Evolutionary conservation across 2,888 invertebrate species (phyloP), one percentile per base, ranked within the genome.

Genomic region (Hirtodrosophila duncani): DNA sequence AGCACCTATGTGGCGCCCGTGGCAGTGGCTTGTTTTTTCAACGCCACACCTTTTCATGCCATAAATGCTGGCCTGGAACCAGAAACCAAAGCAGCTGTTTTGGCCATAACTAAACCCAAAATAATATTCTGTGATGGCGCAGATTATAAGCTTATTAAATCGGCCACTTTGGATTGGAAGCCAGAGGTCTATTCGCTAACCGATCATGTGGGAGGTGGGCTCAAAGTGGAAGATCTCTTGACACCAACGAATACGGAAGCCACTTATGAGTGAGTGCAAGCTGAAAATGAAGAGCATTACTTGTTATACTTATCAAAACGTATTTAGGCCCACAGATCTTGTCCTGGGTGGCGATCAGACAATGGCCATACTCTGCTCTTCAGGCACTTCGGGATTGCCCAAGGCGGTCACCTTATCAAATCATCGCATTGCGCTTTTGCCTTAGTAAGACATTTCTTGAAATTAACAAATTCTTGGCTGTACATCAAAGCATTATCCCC

Each of bases 361-460:
- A 1, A 38, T 68, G 13, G 65, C 61, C 3, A 81, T 83, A 36
- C 33, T 81, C 2, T 71, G 75, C 9, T 81, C 82, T 1, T 81
- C 81, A 0, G 83, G 83, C 3, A 74, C 82, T 9, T 80, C 75
- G 0, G 79, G 81, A 9, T 10, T 67, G 14, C 72, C 80, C 3
- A 83, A 83, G 45, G 77, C 75, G 20, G 71, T 81, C n/a, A n/a
- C n/a, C n/a, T n/a, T n/a, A n/a, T n/a, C n/a, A n/a, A n/a, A n/a
- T n/a, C n/a, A n/a, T n/a, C n/a, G n/a, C n/a, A n/a, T n/a, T n/a
- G n/a, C n/a, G n/a, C n/a, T n/a, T n/a, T n/a, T n/a, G n/a, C n/a
- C n/a, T n/a, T n/a, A n/a, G n/a, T n/a, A n/a, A n/a, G n/a, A n/a
- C n/a, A n/a, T n/a, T n/a, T n/a, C n/a, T n/a, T n/a, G n/a, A n/a